These are phyloP conservation scores for Chondrilla cf. caribensis DNA, from an alignment of 37 sponge, comb jelly and placozoan genomes.

Conservation along the genomic window DNA sequence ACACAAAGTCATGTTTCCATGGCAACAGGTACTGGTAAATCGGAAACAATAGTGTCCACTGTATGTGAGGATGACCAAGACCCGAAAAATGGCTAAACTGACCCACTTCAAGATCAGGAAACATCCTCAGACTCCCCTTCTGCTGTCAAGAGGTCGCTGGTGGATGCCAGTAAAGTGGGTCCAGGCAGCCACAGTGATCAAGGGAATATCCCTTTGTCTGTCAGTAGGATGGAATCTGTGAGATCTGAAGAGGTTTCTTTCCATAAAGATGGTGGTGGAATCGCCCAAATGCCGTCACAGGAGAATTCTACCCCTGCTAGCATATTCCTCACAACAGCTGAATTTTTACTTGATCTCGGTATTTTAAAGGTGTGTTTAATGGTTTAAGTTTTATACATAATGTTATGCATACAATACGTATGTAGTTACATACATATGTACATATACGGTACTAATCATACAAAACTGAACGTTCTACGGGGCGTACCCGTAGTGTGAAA, in stretches of 20 bases:
- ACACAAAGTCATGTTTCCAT: neutral
- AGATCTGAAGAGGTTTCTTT: neutral
- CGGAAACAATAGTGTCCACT: neutral
- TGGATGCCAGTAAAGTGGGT: too few species aligned
- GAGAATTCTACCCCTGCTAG: slow-evolving; percentile 22
- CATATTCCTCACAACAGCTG: slow-evolving; percentile 68
- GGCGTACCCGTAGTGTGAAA: too few species aligned
- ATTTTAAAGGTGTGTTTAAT: slow-evolving; percentile 63
- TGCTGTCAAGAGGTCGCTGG: neutral
- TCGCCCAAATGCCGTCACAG: neutral
- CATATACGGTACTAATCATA: too few species aligned
- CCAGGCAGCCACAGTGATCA: too few species aligned
- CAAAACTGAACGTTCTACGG: too few species aligned
- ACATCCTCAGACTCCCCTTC: neutral
- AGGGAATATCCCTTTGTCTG: too few species aligned
- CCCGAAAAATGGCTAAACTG: neutral
- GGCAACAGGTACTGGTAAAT: neutral
- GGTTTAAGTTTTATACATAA: neutral
- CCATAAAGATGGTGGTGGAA: neutral
- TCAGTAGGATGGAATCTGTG: slow-evolving; percentile 23
- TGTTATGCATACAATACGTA: neutral
- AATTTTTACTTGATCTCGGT: slow-evolving; percentile 70
- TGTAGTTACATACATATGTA: neutral
- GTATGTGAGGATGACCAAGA: neutral
- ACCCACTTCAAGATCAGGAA: neutral